A percentile compares a stretch with the other conserved stretches of the same genome.
Evolutionary conservation across 1,140 invertebrate genomes (phyloP).

Genomic region (Andricus grossulariae): DNA sequence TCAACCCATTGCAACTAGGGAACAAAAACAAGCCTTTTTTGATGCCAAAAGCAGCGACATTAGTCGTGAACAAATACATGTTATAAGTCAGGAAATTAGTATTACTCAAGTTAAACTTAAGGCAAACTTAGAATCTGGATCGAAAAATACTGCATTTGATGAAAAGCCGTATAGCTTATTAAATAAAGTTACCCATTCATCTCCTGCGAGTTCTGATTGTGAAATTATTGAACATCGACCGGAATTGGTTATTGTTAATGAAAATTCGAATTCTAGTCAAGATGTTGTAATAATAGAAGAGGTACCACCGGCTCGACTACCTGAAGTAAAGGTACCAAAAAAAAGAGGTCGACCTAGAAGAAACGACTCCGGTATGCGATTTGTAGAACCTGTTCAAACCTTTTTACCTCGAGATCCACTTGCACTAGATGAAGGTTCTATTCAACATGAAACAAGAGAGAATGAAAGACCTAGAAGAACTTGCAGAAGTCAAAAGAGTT

Average conservation of each 20-base stretch:
- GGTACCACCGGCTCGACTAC: slow-evolving; percentile 56
- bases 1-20: slow-evolving; percentile 63
- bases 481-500: slow-evolving; percentile 72
- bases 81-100: slow-evolving; percentile 71
- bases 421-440: slow-evolving; percentile 62
- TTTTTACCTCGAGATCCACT: slow-evolving; percentile 64
- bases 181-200: slow-evolving; percentile 18
- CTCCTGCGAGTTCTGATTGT: slow-evolving; percentile 64
- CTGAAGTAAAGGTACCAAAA: slow-evolving; percentile 66
- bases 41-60: slow-evolving; percentile 56
- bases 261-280: slow-evolving; percentile 74
- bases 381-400: slow-evolving; percentile 42
- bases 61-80: slow-evolving; percentile 71
- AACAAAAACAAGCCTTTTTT: slow-evolving; percentile 58
- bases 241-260: slow-evolving; percentile 73
- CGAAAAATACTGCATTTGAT: background rate
- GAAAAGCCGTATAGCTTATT: background rate
- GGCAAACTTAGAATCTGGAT: background rate
- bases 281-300: slow-evolving; percentile 74
- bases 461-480: slow-evolving; percentile 72
- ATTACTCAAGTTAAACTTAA: slow-evolving; percentile 64
- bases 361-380: slow-evolving; percentile 42
- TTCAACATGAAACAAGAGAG: slow-evolving; percentile 58
- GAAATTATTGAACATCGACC: slow-evolving; percentile 72
- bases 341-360: slow-evolving; percentile 71